Conservation (phyloP, 2,113 vertebrate genomes). For the Antechinus stuartii region DNA sequence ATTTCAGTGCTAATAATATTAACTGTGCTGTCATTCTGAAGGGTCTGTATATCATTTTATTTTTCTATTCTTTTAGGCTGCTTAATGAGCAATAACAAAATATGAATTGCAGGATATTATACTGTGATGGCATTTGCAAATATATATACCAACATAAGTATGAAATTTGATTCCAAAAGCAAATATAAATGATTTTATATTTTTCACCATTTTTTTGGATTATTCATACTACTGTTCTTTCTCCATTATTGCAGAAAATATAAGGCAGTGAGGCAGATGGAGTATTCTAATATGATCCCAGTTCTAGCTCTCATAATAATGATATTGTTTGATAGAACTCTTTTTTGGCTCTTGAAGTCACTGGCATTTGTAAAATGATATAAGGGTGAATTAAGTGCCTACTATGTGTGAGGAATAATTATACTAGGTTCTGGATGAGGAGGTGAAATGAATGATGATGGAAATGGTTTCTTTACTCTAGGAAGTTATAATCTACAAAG, state of each 20-base stretch:
- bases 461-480: background rate
- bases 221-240: background rate
- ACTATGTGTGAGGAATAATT: background rate
- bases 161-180: constrained; percentile 2
- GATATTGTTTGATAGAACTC: background rate
- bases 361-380: background rate
- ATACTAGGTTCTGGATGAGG: background rate
- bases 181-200: background rate
- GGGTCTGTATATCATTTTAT: background rate
- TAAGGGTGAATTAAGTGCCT: background rate
- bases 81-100: constrained; percentile 26
- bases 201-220: background rate
- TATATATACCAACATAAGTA: background rate
- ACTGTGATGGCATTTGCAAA: background rate
- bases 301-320: background rate
- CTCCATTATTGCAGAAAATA: background rate
- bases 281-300: background rate
- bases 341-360: background rate
- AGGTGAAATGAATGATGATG: background rate
- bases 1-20: background rate
- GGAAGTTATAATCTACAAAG: background rate
- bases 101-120: background rate
- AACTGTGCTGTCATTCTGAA: background rate
- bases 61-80: background rate
- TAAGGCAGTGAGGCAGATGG: background rate